phyloP scores from a whole-genome alignment of 2,888 invertebrate genomes.

The Ypsolopha sequella region DNA sequence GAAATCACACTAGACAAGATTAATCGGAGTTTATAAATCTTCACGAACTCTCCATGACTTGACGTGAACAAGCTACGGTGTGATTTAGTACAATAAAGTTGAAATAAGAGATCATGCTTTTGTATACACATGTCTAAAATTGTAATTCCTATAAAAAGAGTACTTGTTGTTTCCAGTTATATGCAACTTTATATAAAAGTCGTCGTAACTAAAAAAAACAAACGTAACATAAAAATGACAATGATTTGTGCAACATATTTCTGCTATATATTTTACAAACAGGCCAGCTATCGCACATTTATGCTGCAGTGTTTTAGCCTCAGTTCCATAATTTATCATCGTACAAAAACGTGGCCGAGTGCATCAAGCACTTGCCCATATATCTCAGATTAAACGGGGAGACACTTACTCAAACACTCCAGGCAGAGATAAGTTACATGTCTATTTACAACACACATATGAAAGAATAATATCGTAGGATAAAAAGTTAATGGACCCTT shows the following conservation, averaged over 20 bases:
- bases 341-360: constrained; percentile 9
- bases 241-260: background rate
- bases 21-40: constrained; percentile 38
- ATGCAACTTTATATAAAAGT: no score
- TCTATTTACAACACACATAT: constrained; percentile 5
- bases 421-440: constrained; percentile 16
- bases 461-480: constrained; percentile 1
- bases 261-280: background rate
- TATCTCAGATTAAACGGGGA: constrained; percentile 25
- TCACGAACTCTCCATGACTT: constrained; percentile 7
- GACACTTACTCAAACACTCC: constrained; percentile 27
- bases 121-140: no score
- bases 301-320: background rate
- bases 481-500: background rate
- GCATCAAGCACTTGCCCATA: constrained; percentile 19
- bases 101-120: no score
- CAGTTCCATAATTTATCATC: constrained; percentile 2
- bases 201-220: background rate
- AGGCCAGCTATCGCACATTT: no score
- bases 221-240: background rate
- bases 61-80: constrained; percentile 2
- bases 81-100: background rate
- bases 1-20: constrained; percentile 18
- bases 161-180: background rate
- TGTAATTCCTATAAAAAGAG: no score